These are phyloP conservation scores for Drosophila novamexicana DNA, from an alignment of 1,140 invertebrate species.

Conservation along the genomic window DNA sequence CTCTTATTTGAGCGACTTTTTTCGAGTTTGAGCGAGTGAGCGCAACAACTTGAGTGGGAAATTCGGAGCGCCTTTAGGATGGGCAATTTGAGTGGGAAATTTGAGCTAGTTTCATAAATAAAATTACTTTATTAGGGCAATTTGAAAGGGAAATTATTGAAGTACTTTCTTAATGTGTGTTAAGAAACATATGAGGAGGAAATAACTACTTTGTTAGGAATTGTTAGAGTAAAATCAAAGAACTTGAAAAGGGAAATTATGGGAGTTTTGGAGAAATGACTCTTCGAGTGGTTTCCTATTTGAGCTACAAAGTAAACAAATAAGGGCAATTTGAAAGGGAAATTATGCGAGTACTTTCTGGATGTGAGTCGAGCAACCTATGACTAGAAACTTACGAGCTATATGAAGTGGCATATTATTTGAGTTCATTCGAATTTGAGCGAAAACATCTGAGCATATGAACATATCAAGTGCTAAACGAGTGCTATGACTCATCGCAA, in stretches of 20 bases:
- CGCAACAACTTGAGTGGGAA: background rate
- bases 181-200: too few relatives aligned
- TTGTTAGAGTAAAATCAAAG: background rate
- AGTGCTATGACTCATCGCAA: constrained; percentile 23
- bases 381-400: background rate
- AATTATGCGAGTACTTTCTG: background rate
- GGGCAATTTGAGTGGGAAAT: background rate
- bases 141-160: background rate
- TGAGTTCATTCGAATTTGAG: background rate
- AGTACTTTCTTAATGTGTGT: background rate
- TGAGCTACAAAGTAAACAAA: background rate
- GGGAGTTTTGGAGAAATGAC: background rate
- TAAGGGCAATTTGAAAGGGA: background rate
- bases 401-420: background rate
- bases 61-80: background rate
- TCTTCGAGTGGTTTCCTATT: background rate
- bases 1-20: background rate
- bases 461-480: too few relatives aligned
- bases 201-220: too few relatives aligned
- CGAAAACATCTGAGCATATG: background rate
- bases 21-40: background rate
- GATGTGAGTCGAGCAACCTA: too few relatives aligned
- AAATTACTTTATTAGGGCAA: background rate
- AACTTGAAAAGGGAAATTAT: background rate
- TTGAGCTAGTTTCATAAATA: background rate